Conservation (phyloP, 1,140 invertebrate species). For the Hylaeus anthracinus region DNA sequence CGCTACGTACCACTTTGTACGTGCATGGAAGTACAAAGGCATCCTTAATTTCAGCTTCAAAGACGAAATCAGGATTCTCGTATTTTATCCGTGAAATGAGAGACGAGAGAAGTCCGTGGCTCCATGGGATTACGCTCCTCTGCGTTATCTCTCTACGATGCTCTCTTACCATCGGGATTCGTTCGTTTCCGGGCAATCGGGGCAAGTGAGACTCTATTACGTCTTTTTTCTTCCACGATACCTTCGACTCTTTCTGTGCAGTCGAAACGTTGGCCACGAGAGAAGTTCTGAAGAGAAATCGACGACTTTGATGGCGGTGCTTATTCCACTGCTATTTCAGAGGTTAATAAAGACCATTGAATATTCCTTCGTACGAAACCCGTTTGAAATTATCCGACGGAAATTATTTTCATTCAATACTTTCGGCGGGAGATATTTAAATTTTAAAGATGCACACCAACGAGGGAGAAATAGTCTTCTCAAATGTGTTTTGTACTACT, state of each 20-base stretch:
- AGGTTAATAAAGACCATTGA: conserved; percentile 7
- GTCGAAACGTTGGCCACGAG: conserved; percentile 28
- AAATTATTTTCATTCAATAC: no score
- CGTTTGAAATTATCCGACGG: no score
- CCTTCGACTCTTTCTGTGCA: conserved; percentile 45
- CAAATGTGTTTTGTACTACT: no score
- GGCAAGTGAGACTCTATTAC: conserved; percentile 60
- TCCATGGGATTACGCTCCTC: conserved; percentile 60
- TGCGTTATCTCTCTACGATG: conserved; percentile 64
- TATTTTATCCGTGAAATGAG: conserved; percentile 62
- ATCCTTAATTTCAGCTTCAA: conserved; percentile 52
- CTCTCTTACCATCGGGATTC: conserved; percentile 55
- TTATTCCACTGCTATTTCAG: not conserved
- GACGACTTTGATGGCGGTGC: conserved; percentile 3
- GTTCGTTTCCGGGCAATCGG: conserved; percentile 66
- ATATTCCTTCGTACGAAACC: not conserved
- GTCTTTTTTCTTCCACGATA: conserved; percentile 57
- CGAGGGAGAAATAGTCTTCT: no score
- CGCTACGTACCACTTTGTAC: conserved; percentile 4
- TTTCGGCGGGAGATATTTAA: no score
- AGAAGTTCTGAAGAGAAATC: conserved; percentile 29
- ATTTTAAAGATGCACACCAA: no score
- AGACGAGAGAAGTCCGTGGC: conserved; percentile 42
- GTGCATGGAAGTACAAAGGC: conserved; percentile 46
- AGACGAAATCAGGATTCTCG: conserved; percentile 60